Conservation (phyloP, 1,140 invertebrate species). For the Magallana ariakensis region DNA sequence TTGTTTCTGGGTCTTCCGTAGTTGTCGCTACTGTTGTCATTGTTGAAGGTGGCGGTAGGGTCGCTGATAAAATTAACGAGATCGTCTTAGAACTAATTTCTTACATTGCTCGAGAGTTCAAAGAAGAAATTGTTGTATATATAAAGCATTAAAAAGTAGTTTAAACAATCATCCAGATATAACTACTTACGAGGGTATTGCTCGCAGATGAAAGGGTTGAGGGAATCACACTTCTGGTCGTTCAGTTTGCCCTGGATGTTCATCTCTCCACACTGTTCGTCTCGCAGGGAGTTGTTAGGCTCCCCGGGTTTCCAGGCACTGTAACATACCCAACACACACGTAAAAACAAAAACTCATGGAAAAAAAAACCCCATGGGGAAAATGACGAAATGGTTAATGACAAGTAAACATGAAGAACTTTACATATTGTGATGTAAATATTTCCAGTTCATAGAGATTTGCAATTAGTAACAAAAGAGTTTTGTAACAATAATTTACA, state of each 20-base stretch:
- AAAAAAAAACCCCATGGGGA: too few species aligned
- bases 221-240: constrained; percentile 54
- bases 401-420: too few species aligned
- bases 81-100: background rate
- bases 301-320: constrained; percentile 58
- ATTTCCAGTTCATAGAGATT: too few species aligned
- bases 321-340: background rate
- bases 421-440: too few species aligned
- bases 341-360: too few species aligned
- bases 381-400: too few species aligned
- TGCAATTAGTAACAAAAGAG: too few species aligned
- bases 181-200: constrained; percentile 46
- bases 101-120: background rate
- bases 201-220: constrained; percentile 60
- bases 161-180: too few species aligned
- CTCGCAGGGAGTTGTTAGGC: constrained; percentile 53
- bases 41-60: background rate
- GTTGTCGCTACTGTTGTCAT: constrained; percentile 20
- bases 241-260: constrained; percentile 52
- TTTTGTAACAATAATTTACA: too few species aligned
- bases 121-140: background rate
- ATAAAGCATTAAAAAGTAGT: too few species aligned
- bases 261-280: constrained; percentile 59
- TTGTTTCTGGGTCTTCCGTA: constrained; percentile 35
- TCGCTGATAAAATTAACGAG: background rate